Conservation (phyloP, 2,113 vertebrate genomes). For the Sapayoa aenigma region DNA sequence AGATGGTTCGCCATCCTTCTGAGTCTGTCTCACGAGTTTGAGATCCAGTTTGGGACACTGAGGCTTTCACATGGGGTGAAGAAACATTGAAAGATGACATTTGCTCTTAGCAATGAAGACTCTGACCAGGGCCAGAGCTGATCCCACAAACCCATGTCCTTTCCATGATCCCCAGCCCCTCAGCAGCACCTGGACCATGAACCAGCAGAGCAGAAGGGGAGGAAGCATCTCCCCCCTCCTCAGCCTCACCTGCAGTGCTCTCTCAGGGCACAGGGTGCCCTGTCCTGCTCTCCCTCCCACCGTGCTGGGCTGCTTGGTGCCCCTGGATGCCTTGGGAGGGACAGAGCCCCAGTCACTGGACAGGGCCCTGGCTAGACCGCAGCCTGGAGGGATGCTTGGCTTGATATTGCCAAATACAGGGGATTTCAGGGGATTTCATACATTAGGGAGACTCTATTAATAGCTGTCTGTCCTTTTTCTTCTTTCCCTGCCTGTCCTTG, state of each 20-base stretch:
- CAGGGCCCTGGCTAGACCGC: not conserved
- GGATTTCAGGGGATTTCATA: not conserved
- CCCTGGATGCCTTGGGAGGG: not conserved
- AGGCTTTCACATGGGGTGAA: not conserved
- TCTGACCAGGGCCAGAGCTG: not conserved
- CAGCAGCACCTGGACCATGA: not conserved
- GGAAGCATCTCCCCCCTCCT: not conserved
- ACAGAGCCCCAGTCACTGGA: not conserved
- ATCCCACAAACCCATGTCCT: rapidly evolving
- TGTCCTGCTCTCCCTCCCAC: not conserved
- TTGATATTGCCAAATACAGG: constrained; percentile 17
- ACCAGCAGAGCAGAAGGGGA: not conserved
- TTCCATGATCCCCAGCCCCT: not conserved
- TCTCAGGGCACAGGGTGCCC: not conserved
- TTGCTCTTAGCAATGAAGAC: not conserved
- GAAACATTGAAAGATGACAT: not conserved
- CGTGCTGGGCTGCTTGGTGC: rapidly evolving
- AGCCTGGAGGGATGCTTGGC: not conserved
- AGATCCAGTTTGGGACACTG: rapidly evolving
- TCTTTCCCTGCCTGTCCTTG: not conserved
- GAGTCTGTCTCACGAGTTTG: not conserved
- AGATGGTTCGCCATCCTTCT: not conserved
- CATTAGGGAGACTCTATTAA: not conserved
- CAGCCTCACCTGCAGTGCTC: not conserved
- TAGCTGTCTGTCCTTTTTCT: not conserved